Conservation (phyloP, 2,113 vertebrate species). For the Xenopus borealis region DNA sequence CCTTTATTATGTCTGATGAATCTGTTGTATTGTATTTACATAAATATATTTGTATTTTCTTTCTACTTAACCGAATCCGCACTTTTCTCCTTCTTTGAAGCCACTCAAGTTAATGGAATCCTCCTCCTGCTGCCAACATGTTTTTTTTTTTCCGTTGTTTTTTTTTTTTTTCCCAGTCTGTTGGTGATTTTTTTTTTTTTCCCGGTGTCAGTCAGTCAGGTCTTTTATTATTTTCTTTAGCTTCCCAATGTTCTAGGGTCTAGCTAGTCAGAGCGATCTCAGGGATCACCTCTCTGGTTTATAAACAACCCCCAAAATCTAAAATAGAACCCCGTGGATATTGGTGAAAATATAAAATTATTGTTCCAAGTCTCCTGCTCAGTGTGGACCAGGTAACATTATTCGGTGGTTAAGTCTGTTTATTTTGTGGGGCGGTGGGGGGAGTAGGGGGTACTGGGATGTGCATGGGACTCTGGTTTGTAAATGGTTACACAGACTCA, state of each 20-base stretch:
- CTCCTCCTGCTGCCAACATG: conserved; percentile 10
- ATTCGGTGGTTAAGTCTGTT: neutral
- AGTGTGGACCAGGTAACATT: conserved; percentile 49
- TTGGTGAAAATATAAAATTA: conserved; percentile 27
- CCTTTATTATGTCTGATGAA: too few relatives aligned
- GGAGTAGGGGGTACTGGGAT: conserved; percentile 2
- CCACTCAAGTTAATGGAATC: conserved; percentile 8
- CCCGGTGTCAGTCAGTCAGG: conserved; percentile 20
- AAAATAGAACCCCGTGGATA: conserved; percentile 4
- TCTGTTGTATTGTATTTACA: neutral
- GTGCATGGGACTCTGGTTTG: too few relatives aligned
- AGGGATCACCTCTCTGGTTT: neutral
- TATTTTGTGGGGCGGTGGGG: conserved; percentile 40
- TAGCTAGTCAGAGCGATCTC: conserved; percentile 12
- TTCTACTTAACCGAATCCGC: conserved; percentile 16
- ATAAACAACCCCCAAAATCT: conserved; percentile 4
- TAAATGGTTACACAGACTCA: neutral
- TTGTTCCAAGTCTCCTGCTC: conserved; percentile 43
- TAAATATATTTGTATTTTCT: conserved; percentile 1
- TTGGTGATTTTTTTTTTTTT: conserved; percentile 9
- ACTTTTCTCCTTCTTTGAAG: conserved; percentile 37
- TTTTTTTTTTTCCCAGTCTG: neutral
- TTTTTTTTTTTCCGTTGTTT: neutral
- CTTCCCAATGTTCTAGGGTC: conserved; percentile 18
- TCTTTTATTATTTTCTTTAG: conserved; percentile 30